phyloP scores from a whole-genome alignment of 2,888 invertebrate genomes.

The Atrina japonica region DNA sequence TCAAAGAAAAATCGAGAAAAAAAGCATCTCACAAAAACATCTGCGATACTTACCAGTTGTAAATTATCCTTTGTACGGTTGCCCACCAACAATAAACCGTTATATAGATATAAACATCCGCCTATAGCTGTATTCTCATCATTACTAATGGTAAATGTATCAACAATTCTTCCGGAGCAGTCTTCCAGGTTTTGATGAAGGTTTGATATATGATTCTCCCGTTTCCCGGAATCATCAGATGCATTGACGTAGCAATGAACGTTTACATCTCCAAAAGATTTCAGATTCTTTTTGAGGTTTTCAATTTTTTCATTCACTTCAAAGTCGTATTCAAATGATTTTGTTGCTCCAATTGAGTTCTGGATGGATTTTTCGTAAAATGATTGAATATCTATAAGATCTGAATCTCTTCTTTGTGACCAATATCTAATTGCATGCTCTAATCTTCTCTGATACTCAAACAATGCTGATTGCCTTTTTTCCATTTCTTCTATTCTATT shows the following conservation, averaged over 20 bases:
- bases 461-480: conserved; percentile 10
- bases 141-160: conserved; percentile 15
- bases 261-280: conserved; percentile 14
- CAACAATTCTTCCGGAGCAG: conserved; percentile 1
- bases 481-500: conserved; percentile 16
- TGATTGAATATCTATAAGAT: conserved; percentile 20
- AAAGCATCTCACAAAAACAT: too few species aligned
- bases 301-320: conserved; percentile 26
- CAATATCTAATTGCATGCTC: conserved; percentile 15
- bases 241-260: conserved; percentile 8
- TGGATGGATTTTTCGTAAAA: conserved; percentile 14
- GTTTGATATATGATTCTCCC: neutral
- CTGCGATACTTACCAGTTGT: conserved; percentile 17
- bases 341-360: neutral
- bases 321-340: conserved; percentile 22
- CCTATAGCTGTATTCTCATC: conserved; percentile 23
- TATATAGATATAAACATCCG: conserved; percentile 18
- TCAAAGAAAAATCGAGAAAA: neutral
- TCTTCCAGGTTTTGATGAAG: conserved; percentile 10
- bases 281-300: conserved; percentile 1
- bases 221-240: conserved; percentile 24
- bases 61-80: conserved; percentile 14
- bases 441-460: conserved; percentile 19
- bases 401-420: conserved; percentile 24
- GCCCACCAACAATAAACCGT: conserved; percentile 19